phyloP scores from a whole-genome alignment of 2,113 vertebrate species.

The Tamias sibiricus region DNA sequence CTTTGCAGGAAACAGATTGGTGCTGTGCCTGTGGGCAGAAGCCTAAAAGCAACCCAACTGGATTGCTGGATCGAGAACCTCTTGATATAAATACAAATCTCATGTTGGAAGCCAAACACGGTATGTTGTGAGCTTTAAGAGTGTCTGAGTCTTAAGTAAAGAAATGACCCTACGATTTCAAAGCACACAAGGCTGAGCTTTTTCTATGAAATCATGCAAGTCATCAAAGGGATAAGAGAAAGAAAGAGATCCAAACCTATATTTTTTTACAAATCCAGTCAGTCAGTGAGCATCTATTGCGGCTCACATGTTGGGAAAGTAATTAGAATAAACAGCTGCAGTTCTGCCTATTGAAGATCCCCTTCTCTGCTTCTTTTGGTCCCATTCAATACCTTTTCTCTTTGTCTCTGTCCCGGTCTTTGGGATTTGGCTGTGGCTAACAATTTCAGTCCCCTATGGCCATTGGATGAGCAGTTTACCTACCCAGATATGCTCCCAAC shows the following conservation, averaged over 20 bases:
- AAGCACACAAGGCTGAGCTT: not conserved
- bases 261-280: not conserved
- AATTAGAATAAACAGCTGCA: not conserved
- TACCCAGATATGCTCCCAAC: not conserved
- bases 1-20: conserved; percentile 67
- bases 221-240: not conserved
- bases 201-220: not conserved
- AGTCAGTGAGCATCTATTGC: not conserved
- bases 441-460: not conserved
- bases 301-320: not conserved
- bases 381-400: not conserved
- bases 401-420: not conserved
- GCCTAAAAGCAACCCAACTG: conserved; percentile 63
- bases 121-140: not conserved
- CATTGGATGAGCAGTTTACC: not conserved
- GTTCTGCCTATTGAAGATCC: not conserved
- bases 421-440: not conserved
- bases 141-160: not conserved
- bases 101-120: not conserved
- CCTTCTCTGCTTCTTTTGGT: not conserved
- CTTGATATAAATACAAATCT: conserved; percentile 36
- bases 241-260: not conserved
- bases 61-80: conserved; percentile 19
- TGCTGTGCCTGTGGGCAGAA: conserved; percentile 64
- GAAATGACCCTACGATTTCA: not conserved